Conservation (phyloP, 2,797 vertebrate species). For the Sebastes dallii region DNA sequence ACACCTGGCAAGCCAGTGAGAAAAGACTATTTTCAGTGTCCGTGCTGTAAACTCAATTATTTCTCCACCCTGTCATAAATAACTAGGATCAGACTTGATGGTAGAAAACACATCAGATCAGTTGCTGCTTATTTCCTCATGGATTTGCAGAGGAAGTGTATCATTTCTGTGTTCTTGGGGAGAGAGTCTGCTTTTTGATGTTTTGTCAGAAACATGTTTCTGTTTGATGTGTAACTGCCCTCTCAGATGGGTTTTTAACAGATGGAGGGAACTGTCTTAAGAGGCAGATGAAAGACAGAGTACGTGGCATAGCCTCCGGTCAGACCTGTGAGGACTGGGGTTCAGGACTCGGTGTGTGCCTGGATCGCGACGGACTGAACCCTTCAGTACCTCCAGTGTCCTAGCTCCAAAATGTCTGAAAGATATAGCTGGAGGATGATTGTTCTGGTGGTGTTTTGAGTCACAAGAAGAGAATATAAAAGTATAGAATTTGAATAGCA, state of each 20-base stretch:
- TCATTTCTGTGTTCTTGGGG: not conserved
- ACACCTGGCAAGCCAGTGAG: not conserved
- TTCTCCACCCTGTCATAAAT: not conserved
- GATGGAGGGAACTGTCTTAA: conserved; percentile 29
- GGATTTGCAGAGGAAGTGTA: conserved; percentile 2
- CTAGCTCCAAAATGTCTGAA: not conserved
- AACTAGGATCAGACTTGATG: conserved; percentile 6
- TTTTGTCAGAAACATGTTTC: conserved; percentile 29
- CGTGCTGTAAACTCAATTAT: not conserved
- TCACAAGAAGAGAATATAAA: not conserved
- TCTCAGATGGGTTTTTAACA: conserved; percentile 45
- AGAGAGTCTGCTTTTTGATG: conserved; percentile 25
- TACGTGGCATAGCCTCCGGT: not conserved
- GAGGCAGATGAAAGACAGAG: conserved; percentile 56
- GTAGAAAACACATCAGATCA: not conserved
- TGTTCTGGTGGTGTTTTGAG: not conserved
- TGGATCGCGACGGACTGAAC: not conserved
- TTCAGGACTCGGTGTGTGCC: not conserved
- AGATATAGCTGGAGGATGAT: not conserved
- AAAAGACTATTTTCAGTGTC: not conserved
- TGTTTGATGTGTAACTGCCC: conserved; percentile 44
- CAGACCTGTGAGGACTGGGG: not conserved
- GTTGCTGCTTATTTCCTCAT: not conserved
- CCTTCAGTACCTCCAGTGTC: not conserved
- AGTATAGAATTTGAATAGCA: not conserved